A percentile compares a stretch with the other conserved stretches of the same genome.
phyloP scores from a whole-genome alignment of 1,140 invertebrate genomes.

The Kradibia gibbosae region DNA sequence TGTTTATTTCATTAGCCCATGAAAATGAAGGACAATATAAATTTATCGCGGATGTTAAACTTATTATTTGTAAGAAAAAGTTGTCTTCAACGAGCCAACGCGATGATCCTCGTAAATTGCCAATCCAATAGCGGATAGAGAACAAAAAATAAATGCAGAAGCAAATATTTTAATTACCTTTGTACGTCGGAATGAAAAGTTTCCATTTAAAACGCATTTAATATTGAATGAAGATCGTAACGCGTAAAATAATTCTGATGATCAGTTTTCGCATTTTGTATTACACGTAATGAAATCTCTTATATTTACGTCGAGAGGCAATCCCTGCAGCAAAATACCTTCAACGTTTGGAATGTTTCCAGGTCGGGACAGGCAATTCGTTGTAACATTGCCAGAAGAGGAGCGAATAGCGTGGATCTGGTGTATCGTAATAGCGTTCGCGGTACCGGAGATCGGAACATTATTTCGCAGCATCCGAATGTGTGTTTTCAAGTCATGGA shows the following conservation, averaged over 20 bases:
- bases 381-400: constrained; percentile 83
- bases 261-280: no score
- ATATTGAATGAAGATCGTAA: no score
- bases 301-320: no score
- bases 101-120: background rate
- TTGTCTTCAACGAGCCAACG: background rate
- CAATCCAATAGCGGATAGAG: background rate
- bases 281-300: no score
- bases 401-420: constrained; percentile 94
- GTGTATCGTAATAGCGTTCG: constrained; percentile 90
- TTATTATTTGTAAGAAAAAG: background rate
- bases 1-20: background rate
- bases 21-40: background rate
- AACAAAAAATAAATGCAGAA: background rate
- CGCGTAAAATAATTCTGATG: no score
- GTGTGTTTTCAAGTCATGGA: constrained; percentile 91
- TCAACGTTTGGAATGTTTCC: background rate
- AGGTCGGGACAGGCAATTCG: constrained; percentile 88
- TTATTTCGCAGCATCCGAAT: constrained; percentile 88
- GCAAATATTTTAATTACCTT: no score
- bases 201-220: no score
- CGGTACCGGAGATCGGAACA: constrained; percentile 89
- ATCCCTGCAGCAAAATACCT: no score
- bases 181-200: no score
- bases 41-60: background rate